These are phyloP conservation scores for Miichthys miiuy DNA, from an alignment of 2,797 vertebrate species.

Conservation along the genomic window DNA sequence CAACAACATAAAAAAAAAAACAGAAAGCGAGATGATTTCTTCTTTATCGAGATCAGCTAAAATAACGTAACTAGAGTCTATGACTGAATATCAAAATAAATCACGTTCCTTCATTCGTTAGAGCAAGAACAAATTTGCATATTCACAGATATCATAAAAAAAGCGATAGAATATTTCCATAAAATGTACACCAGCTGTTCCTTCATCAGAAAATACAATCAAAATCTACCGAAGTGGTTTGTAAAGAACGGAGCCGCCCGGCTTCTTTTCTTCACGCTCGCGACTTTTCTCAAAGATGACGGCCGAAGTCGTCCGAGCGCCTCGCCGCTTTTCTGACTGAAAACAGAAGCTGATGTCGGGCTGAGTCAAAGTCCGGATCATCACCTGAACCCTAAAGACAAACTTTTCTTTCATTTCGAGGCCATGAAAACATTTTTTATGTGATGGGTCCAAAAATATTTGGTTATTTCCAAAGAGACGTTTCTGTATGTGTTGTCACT, in stretches of 20 bases:
- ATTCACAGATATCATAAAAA: constrained; percentile 51
- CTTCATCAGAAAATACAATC: constrained; percentile 54
- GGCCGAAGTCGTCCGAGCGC: background rate
- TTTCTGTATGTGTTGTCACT: background rate
- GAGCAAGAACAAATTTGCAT: constrained; percentile 32
- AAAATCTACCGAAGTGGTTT: constrained; percentile 39
- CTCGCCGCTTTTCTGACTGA: constrained; percentile 1
- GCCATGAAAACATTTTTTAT: background rate
- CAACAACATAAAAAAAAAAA: constrained; percentile 31
- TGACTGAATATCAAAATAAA: constrained; percentile 60
- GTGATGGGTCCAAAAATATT: background rate
- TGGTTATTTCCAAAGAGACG: background rate
- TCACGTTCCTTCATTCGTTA: constrained; percentile 73
- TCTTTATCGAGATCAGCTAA: constrained; percentile 36
- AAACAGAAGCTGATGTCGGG: constrained; percentile 21
- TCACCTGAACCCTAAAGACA: background rate
- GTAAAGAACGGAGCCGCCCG: background rate
- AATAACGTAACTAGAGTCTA: constrained; percentile 42
- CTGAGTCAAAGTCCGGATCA: background rate
- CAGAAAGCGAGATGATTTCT: constrained; percentile 23
- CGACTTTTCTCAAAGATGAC: background rate
- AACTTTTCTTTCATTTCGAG: background rate
- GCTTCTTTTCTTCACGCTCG: background rate
- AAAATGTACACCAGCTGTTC: constrained; percentile 48
- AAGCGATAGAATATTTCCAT: constrained; percentile 30